Evolutionary conservation across 2,797 vertebrate genomes (phyloP), one percentile per base, ranked within the genome.

Genomic region (Mastacembelus armatus): DNA sequence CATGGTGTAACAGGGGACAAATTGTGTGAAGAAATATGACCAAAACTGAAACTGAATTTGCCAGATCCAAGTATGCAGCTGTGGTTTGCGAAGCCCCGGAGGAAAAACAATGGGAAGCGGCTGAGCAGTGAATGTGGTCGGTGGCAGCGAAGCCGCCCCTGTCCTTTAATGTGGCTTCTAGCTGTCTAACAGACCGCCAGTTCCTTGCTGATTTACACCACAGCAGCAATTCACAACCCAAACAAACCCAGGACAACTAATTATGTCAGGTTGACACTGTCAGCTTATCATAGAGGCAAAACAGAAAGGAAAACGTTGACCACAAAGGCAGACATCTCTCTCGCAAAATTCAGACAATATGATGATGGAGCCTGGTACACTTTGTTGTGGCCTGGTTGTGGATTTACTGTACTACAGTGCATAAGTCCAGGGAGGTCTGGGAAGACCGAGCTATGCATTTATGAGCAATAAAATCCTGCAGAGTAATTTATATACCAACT

Each of bases 131-230:
- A 88, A 83, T 71, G 78, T 54, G 75, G 82, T 80, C 43, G 57
- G 67, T 49, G 19, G 74, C 75, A 65, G 71, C 60, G 47, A 68
- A 77, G 80, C 67, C 47, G 19, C 24, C 66, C 49, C 15, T 5
- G 45, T 38, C 66, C 64, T 90, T 90, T 91, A 62, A 89, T 91
- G 89, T 91, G 91, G 86, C 76, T 78, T 81, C 16, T 35, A 45
- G 79, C 75, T 72, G 83, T 87, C 85, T 86, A 82, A 47, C 65
- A 75, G 78, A 66, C 76, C 24, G 84, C 84, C 81, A 85, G 69
- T 66, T 81, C 65, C 78, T 63, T 19, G 26, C 66, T 91, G 88
- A 88, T 93, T 91, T 87, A 84, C 85, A 79, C 83, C 81, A 71
- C 79, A 78, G 81, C 85, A 50, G 71, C 61, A 52, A 88, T 74